Percentiles rank a stretch among this genome's conserved stretches.
Evolutionary conservation across 2,888 invertebrate species (phyloP).

Genomic region (Nomada ferruginata): DNA sequence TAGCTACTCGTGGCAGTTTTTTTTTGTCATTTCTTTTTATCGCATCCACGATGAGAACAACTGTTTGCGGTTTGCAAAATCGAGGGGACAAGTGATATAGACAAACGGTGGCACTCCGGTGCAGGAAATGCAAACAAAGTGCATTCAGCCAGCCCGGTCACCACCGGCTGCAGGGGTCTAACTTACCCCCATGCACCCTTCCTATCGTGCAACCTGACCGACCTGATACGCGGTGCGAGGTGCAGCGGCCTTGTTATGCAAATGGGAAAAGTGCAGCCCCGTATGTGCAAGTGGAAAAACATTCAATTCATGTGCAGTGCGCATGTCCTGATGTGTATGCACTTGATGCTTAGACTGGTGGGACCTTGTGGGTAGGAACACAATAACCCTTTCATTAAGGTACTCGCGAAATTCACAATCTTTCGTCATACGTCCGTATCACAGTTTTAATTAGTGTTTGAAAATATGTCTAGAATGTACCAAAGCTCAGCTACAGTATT

Average conservation of each 20-base stretch:
- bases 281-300: slow-evolving; percentile 67
- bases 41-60: slow-evolving; percentile 14
- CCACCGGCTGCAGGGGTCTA: slow-evolving; percentile 61
- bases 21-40: neutral
- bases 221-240: slow-evolving; percentile 66
- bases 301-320: slow-evolving; percentile 31
- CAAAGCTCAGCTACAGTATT: no score
- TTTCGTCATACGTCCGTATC: no score
- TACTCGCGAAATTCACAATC: no score
- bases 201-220: slow-evolving; percentile 65
- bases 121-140: slow-evolving; percentile 63
- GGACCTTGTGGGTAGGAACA: neutral
- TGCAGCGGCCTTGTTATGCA: slow-evolving; percentile 79
- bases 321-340: slow-evolving; percentile 2
- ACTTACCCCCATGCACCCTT: slow-evolving; percentile 49
- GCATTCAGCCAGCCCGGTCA: slow-evolving; percentile 54
- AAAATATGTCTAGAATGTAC: no score
- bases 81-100: slow-evolving; percentile 48
- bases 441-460: no score
- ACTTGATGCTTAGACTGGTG: neutral
- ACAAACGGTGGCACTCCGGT: slow-evolving; percentile 39
- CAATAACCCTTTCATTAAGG: no score
- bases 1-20: slow-evolving; percentile 26
- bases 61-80: slow-evolving; percentile 37
- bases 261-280: slow-evolving; percentile 77